Evolutionary conservation across 2,797 vertebrate genomes (phyloP), one percentile per base, ranked within the genome.

Genomic region (Euphonia xanthogaster): DNA sequence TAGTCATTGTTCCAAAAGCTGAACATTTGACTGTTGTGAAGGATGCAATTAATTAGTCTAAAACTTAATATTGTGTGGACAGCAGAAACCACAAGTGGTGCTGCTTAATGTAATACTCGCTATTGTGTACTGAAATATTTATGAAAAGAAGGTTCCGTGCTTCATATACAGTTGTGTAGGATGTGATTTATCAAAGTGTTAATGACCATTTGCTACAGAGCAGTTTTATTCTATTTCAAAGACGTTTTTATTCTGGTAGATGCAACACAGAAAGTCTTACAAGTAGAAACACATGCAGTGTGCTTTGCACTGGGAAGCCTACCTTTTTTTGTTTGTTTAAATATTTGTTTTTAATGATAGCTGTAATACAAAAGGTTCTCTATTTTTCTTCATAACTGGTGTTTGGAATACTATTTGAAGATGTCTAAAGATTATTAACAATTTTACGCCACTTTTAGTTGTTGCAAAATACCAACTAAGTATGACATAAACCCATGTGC

Each of bases 121-220:
- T 92, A 28, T 87, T 91, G 19, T n/a, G 18, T 77, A 30, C 48
- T 88, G 45, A 92, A 93, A 93, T 93, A 81, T 91, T 82, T 92
- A 87, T 78, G 61, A 91, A 68, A 48, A 68, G n/a, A 51, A 50
- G 27, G 22, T 63, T 90, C 14, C 6, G 4, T 70, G 5, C 68
- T 80, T 90, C 58, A 23, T 35, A 20, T 42, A 4, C 27, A 50
- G 31, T 84, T 88, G 28, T 30, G 61, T 35, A 65, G 71, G 14
- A 42, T 73, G 53, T 79, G 51, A 78, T 91, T 92, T 93, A 87
- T 51, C 53, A 58, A 88, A 47, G 24, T 90, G 10, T 51, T 95
- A 91, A 86, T 77, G 47, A 68, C 47, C 17, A 8, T 25, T 91
- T 86, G 65, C n/a, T 91, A 35, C 42, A 54, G 72, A 86, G 13